Conservation (phyloP, 53 echinoderm and acorn worm species). For the Actinopyga echinites region DNA sequence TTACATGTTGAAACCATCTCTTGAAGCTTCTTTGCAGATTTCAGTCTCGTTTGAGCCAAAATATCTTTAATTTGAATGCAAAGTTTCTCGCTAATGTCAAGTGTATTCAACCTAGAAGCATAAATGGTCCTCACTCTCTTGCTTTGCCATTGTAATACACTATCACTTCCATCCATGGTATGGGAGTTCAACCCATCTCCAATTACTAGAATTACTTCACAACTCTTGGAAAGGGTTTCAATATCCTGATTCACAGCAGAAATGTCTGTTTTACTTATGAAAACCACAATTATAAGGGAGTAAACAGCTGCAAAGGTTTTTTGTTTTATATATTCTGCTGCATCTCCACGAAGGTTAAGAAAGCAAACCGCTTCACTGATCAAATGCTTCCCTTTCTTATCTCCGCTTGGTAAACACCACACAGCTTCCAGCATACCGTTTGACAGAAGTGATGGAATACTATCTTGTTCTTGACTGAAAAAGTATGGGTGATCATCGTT, state of each 20-base stretch:
- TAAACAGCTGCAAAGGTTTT: not conserved
- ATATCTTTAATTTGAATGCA: too few relatives aligned
- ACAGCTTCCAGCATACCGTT: not conserved
- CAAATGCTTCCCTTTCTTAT: not conserved
- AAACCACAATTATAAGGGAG: not conserved
- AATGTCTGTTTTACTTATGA: not conserved
- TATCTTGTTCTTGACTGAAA: constrained; percentile 9
- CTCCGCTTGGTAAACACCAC: not conserved
- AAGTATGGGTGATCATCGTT: not conserved
- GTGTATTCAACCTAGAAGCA: too few relatives aligned
- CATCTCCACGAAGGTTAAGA: constrained; percentile 15
- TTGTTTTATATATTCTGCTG: not conserved
- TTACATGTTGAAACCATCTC: too few relatives aligned
- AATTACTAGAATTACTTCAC: not conserved
- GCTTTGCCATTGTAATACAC: too few relatives aligned
- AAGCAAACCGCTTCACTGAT: not conserved
- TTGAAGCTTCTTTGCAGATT: too few relatives aligned
- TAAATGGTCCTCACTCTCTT: too few relatives aligned
- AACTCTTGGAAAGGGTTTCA: not conserved
- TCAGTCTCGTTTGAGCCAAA: too few relatives aligned
- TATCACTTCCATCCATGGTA: too few relatives aligned
- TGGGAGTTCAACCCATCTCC: too few relatives aligned
- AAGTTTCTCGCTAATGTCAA: too few relatives aligned
- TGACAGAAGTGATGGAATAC: not conserved
- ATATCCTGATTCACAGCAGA: not conserved